phyloP scores from a whole-genome alignment of 2,797 vertebrate genomes.

The Sylvilagus floridanus region DNA sequence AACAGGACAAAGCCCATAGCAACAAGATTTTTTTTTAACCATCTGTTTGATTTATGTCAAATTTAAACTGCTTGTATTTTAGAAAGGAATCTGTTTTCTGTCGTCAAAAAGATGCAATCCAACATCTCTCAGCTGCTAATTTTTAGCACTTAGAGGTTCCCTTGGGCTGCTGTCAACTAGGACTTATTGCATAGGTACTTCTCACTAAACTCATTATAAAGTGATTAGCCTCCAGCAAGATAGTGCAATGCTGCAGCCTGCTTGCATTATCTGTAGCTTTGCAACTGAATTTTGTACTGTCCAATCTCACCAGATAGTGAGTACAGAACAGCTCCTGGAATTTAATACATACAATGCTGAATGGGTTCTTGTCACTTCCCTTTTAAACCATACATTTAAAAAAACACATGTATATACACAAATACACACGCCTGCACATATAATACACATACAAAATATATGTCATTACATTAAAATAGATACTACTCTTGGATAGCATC shows the following conservation, averaged over 20 bases:
- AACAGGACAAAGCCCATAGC: conserved; percentile 82
- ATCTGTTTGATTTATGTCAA: conserved; percentile 86
- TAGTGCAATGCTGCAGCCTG: conserved; percentile 64
- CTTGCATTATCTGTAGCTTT: conserved; percentile 76
- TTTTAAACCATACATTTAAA: conserved; percentile 31
- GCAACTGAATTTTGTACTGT: conserved; percentile 79
- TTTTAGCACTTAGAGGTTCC: conserved; percentile 86
- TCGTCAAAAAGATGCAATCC: conserved; percentile 80
- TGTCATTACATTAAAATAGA: conserved; percentile 35
- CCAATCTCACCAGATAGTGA: conserved; percentile 78
- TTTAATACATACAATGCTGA: conserved; percentile 59
- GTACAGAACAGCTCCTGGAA: conserved; percentile 53
- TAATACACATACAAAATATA: neutral
- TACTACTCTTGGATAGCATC: neutral
- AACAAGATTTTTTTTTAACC: conserved; percentile 76
- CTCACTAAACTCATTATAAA: conserved; percentile 88
- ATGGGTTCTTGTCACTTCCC: conserved; percentile 9
- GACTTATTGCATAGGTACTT: conserved; percentile 88
- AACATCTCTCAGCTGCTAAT: conserved; percentile 85
- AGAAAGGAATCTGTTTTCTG: conserved; percentile 80
- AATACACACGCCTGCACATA: neutral
- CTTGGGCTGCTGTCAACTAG: conserved; percentile 87
- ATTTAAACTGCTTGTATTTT: conserved; percentile 83
- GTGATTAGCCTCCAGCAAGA: conserved; percentile 87
- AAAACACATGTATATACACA: neutral